Conservation (phyloP, 2,797 vertebrate genomes). For the Lepilemur ruficaudatus region DNA sequence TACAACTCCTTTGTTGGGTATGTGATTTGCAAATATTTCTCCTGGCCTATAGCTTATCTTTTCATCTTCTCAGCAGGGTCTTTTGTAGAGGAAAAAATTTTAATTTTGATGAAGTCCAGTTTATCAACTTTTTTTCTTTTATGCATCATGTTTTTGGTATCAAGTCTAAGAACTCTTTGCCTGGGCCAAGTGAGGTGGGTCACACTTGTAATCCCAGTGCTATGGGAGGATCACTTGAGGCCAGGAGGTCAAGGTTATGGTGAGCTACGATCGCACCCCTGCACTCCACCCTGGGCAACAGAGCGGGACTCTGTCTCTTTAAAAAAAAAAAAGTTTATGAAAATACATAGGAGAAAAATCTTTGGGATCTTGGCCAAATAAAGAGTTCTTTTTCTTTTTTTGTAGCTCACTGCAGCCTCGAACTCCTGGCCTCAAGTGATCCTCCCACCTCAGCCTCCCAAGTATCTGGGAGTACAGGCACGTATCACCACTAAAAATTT, state of each 20-base stretch:
- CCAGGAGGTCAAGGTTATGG: neutral
- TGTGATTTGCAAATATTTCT: neutral
- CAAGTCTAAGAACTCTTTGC: neutral
- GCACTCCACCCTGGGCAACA: neutral
- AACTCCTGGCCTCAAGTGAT: neutral
- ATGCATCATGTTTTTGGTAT: neutral
- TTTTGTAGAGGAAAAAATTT: neutral
- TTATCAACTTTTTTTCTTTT: neutral
- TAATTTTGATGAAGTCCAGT: neutral
- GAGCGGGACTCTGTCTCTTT: neutral
- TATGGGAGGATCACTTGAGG: neutral
- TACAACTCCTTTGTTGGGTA: neutral
- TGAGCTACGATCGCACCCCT: neutral
- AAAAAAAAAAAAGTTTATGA: neutral
- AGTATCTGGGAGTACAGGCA: neutral
- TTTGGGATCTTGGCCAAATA: neutral
- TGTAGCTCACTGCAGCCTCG: neutral
- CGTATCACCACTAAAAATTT: neutral
- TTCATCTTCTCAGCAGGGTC: neutral
- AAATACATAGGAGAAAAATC: neutral
- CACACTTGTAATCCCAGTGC: neutral
- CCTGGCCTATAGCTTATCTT: neutral
- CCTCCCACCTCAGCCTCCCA: neutral
- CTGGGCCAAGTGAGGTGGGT: neutral
- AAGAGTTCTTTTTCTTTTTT: neutral